Evolutionary conservation across 2,113 vertebrate genomes (phyloP), one percentile per base, ranked within the genome.

Genomic region (Chelonoidis abingdonii): DNA sequence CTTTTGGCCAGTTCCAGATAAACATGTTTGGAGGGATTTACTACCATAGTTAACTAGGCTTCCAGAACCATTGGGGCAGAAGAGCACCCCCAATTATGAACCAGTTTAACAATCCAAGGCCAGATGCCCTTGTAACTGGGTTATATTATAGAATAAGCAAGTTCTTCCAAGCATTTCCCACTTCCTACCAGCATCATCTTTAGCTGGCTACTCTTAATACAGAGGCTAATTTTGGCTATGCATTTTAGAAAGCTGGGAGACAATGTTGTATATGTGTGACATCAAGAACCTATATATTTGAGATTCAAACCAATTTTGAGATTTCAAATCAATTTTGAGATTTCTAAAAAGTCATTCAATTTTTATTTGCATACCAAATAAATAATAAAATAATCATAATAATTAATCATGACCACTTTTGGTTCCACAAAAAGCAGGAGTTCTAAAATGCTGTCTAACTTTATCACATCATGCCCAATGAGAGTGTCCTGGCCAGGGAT

Each of bases 371-470:
- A 65, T 65, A 65, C 13, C 16, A 35, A 31, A 65, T 65, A 65
- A 35, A 35, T 65, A 65, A 17, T 35, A 65, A 35, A 35, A 65
- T 65, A 65, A 69, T 38, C 8, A 87, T 91, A 12, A 31, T 86
- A 16, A 86, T 90, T 80, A 88, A 72, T 80, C 65, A 85, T 88
- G 27, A 91, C 78, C 10, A 87, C 1, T 44, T 1, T 62, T 87
- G 85, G 53, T 83, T 90, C 79, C 17, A 95, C 47, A 49, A 80
- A 29, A 78, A 92, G 25, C 8, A 21, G 83, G 29, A 49, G 21
- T 86, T 90, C 19, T 13, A 75, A 93, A 88, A 88, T 88, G 3
- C 0, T 53, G 80, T 65, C 53, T 93, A 56, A 87, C 80, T 92
- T 89, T 90, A 92, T 81, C 14, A 12, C 8, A 14, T 59, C 5